Percentiles rank a stretch among this genome's conserved stretches.
Evolutionary conservation across 2,797 vertebrate genomes (phyloP).

Genomic region (Betta splendens): DNA sequence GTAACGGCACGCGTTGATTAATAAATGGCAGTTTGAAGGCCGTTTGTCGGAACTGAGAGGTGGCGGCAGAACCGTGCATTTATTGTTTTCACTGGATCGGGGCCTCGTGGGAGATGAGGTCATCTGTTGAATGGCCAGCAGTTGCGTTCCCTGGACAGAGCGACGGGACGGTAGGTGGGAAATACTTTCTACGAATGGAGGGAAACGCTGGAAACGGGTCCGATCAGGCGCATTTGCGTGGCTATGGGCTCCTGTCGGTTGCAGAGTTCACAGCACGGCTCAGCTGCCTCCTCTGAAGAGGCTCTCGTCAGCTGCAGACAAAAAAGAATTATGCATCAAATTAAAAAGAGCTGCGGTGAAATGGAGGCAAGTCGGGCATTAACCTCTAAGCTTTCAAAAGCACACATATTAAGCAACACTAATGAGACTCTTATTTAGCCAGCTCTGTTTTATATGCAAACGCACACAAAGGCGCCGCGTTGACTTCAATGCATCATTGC

Average conservation of each 20-base stretch:
- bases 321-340: constrained; percentile 77
- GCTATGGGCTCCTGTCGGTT: constrained; percentile 62
- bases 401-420: constrained; percentile 82
- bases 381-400: constrained; percentile 83
- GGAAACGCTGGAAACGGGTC: constrained; percentile 61
- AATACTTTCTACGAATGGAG: constrained; percentile 42
- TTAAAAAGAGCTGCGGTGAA: constrained; percentile 77
- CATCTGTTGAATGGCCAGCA: constrained; percentile 78
- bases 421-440: constrained; percentile 80
- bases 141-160: constrained; percentile 66
- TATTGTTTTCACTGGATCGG: constrained; percentile 72
- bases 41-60: constrained; percentile 59
- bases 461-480: constrained; percentile 56
- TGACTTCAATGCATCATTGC: constrained; percentile 62
- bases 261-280: constrained; percentile 61
- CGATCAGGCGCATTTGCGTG: constrained; percentile 68
- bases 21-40: constrained; percentile 68
- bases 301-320: constrained; percentile 67
- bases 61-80: constrained; percentile 59
- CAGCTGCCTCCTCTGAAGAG: constrained; percentile 67
- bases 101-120: constrained; percentile 63
- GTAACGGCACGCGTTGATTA: constrained; percentile 71
- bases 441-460: constrained; percentile 74
- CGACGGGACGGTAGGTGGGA: constrained; percentile 54
- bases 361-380: constrained; percentile 77